phyloP scores from a whole-genome alignment of 92 coral and sea anemone species.

The Siderastrea radians region DNA sequence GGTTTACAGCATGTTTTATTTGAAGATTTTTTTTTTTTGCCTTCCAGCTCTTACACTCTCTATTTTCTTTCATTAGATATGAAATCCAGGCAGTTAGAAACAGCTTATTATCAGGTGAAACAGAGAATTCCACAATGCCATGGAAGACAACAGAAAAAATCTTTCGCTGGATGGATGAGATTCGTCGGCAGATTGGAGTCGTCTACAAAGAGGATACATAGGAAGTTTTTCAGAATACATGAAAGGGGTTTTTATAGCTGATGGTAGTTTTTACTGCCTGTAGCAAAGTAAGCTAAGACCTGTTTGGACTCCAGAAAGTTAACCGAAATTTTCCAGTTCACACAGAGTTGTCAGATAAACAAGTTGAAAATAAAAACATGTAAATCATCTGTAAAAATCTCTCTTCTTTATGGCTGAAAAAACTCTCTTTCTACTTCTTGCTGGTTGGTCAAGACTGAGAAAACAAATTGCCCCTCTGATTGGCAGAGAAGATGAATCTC shows the following conservation, averaged over 20 bases:
- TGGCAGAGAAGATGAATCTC: too few relatives aligned
- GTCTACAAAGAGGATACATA: conserved; percentile 69
- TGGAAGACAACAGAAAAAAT: conserved; percentile 79
- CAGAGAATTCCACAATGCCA: conserved; percentile 77
- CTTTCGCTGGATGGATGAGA: conserved; percentile 91
- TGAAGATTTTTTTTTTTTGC: neutral
- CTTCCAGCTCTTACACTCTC: neutral
- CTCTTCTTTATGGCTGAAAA: too few relatives aligned
- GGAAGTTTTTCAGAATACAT: neutral
- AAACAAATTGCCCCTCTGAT: too few relatives aligned
- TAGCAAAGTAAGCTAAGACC: too few relatives aligned
- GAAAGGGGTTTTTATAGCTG: neutral
- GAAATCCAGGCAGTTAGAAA: conserved; percentile 90
- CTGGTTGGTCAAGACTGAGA: too few relatives aligned
- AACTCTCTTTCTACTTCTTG: too few relatives aligned
- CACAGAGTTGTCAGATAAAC: too few relatives aligned
- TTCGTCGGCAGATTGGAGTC: conserved; percentile 91
- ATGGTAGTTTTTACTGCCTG: too few relatives aligned
- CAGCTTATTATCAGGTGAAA: conserved; percentile 69
- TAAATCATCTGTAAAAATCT: too few relatives aligned
- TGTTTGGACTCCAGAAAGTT: too few relatives aligned
- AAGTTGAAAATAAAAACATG: too few relatives aligned
- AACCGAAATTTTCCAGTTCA: too few relatives aligned
- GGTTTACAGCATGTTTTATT: neutral
- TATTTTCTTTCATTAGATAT: conserved; percentile 54